A percentile compares a stretch with the other conserved stretches of the same genome.
phyloP scores from a whole-genome alignment of 1,140 invertebrate species.

The Tetragonula clypearis region DNA sequence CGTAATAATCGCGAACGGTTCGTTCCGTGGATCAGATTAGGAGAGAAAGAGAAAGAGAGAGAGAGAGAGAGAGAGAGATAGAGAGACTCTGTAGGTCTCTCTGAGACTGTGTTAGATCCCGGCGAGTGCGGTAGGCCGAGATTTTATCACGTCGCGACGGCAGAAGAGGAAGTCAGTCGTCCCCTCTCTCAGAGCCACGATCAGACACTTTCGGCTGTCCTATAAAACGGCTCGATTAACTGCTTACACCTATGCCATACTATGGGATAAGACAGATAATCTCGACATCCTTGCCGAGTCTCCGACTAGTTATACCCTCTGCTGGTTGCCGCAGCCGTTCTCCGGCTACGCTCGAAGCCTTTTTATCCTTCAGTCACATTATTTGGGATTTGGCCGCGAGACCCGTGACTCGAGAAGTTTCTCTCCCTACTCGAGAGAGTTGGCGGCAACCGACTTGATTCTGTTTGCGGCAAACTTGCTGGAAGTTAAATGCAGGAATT shows the following conservation, averaged over 20 bases:
- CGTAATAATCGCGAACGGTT: conserved; percentile 67
- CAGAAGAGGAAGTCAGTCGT: conserved; percentile 54
- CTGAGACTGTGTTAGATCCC: conserved; percentile 58
- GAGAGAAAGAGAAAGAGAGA: too few relatives aligned
- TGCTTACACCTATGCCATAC: conserved; percentile 34
- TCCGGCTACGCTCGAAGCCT: not conserved
- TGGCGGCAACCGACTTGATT: not conserved
- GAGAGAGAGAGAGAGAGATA: too few relatives aligned
- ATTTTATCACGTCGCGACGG: conserved; percentile 55
- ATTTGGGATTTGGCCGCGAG: not conserved
- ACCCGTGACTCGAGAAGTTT: not conserved
- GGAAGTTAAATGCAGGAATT: not conserved
- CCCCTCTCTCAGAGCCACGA: conserved; percentile 36
- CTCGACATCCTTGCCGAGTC: conserved; percentile 14
- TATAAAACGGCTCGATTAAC: conserved; percentile 64
- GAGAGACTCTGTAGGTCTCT: not conserved
- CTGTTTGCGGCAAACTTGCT: not conserved
- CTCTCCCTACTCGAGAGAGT: not conserved
- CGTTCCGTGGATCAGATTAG: conserved; percentile 64
- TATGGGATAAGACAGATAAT: conserved; percentile 40
- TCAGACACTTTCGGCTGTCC: conserved; percentile 54
- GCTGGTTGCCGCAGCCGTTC: not conserved
- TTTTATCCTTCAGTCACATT: conserved; percentile 33
- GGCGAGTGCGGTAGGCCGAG: conserved; percentile 48
- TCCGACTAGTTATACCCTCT: not conserved